A percentile compares a stretch with the other conserved stretches of the same genome.
These are phyloP conservation scores for Cololabis saira DNA, from an alignment of 2,113 vertebrate species.

Conservation along the genomic window DNA sequence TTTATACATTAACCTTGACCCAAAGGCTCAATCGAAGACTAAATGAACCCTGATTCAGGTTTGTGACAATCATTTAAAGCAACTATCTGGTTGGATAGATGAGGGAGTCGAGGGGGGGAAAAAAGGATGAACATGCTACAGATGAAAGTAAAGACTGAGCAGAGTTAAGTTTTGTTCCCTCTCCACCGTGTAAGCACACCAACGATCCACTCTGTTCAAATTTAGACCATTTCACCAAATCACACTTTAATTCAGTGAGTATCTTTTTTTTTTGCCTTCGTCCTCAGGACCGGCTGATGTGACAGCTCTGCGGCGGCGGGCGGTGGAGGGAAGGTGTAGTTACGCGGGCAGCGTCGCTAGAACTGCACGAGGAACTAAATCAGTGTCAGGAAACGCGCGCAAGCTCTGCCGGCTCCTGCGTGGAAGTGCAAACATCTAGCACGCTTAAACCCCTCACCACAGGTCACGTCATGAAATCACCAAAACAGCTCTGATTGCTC, in stretches of 20 bases:
- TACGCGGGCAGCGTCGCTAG: neutral
- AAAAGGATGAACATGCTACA: slow-evolving; percentile 63
- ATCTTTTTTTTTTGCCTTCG: slow-evolving; percentile 1
- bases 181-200: slow-evolving; percentile 61
- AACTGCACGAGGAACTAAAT: slow-evolving; percentile 25
- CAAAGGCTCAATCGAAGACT: slow-evolving; percentile 55
- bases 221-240: neutral
- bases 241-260: neutral
- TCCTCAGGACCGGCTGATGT: slow-evolving; percentile 32
- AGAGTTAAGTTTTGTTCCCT: slow-evolving; percentile 55
- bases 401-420: slow-evolving; percentile 16
- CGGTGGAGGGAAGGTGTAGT: slow-evolving; percentile 1
- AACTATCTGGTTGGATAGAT: slow-evolving; percentile 53
- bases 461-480: slow-evolving; percentile 71
- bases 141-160: slow-evolving; percentile 80
- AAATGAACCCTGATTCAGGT: slow-evolving; percentile 72
- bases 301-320: neutral
- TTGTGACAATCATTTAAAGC: slow-evolving; percentile 72
- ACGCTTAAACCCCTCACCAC: slow-evolving; percentile 60
- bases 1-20: slow-evolving; percentile 58
- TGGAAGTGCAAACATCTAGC: slow-evolving; percentile 36
- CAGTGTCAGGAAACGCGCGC: slow-evolving; percentile 14
- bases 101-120: slow-evolving; percentile 38
- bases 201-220: slow-evolving; percentile 12
- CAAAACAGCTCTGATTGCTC: slow-evolving; percentile 85